Percentiles rank a stretch among this genome's conserved stretches.
phyloP scores from a whole-genome alignment of 2,113 vertebrate genomes.

The Scalopus aquaticus region DNA sequence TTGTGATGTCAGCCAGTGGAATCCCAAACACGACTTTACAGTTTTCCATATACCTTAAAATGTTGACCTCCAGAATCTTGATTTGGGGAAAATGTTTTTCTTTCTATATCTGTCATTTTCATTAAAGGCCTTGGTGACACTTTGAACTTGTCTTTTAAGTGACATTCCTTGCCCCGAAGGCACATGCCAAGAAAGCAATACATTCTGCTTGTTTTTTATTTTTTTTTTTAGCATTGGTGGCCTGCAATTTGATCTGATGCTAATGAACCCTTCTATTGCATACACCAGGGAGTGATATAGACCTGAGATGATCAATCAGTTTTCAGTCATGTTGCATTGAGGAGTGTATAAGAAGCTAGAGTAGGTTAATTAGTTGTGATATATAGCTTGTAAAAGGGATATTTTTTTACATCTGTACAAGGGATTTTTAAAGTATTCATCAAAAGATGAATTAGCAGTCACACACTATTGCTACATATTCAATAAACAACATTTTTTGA shows the following conservation, averaged over 20 bases:
- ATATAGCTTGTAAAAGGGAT: neutral
- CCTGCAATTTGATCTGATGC: neutral
- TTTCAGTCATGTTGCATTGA: slow-evolving; percentile 10
- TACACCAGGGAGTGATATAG: neutral
- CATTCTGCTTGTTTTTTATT: neutral
- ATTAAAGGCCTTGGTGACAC: neutral
- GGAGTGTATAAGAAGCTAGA: neutral
- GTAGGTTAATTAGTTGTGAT: slow-evolving; percentile 10
- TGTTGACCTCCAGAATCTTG: neutral
- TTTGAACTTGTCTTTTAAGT: neutral
- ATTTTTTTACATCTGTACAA: neutral
- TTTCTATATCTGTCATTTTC: neutral
- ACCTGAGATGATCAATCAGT: neutral
- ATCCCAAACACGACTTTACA: neutral
- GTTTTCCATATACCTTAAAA: slow-evolving; percentile 24
- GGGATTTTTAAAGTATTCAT: slow-evolving; percentile 4
- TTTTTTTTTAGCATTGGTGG: neutral
- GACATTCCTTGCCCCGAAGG: neutral
- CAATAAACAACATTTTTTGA: neutral
- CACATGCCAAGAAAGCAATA: neutral
- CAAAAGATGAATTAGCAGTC: neutral
- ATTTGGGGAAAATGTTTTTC: neutral
- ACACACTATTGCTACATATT: neutral
- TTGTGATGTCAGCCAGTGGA: neutral
- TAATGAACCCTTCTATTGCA: neutral